Conservation (phyloP, 2,113 vertebrate species). For the Orycteropus afer region DNA sequence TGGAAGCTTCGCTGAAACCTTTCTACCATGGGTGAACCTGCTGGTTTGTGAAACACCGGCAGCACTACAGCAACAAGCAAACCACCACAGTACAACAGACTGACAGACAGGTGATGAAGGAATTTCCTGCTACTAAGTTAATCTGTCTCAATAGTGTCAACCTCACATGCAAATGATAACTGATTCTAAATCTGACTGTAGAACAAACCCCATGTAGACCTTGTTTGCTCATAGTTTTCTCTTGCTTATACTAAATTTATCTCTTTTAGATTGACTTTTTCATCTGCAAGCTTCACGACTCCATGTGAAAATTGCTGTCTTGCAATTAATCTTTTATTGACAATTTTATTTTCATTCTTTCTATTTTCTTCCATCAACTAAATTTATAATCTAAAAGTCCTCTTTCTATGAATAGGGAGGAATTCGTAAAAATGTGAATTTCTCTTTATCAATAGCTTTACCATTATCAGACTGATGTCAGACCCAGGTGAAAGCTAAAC, state of each 20-base stretch:
- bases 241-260: not conserved
- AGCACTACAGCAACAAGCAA: not conserved
- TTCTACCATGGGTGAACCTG: not conserved
- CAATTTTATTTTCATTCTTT: not conserved
- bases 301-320: slow-evolving; percentile 7
- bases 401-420: not conserved
- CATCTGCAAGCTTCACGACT: not conserved
- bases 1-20: not conserved
- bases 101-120: not conserved
- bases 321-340: not conserved
- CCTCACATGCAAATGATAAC: not conserved
- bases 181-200: not conserved
- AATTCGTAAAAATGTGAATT: not conserved
- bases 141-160: not conserved
- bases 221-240: not conserved
- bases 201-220: not conserved
- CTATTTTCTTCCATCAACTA: not conserved
- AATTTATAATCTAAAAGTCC: not conserved
- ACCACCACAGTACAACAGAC: not conserved
- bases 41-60: not conserved
- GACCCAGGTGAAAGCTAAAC: slow-evolving; percentile 16
- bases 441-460: slow-evolving; percentile 16
- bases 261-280: not conserved
- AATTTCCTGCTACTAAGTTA: not conserved
- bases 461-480: not conserved